A percentile compares a stretch with the other conserved stretches of the same genome.
Conservation (phyloP, 2,113 vertebrate genomes). For the Craseonycteris thonglongyai region DNA sequence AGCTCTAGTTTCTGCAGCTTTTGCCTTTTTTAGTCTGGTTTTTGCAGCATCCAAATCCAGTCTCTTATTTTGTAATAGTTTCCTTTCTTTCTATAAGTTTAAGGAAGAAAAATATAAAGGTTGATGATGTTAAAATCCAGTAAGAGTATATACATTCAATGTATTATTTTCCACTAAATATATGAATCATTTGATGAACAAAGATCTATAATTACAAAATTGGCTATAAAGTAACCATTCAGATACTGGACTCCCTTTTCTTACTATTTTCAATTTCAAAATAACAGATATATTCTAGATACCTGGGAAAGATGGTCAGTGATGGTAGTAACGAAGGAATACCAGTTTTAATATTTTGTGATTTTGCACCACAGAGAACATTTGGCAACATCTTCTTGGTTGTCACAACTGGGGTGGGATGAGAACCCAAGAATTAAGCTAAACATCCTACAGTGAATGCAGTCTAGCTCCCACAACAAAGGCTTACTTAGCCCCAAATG, state of each 20-base stretch:
- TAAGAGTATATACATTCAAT: neutral
- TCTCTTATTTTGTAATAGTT: constrained; percentile 95
- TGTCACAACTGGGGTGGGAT: neutral
- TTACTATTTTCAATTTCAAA: neutral
- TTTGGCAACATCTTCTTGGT: neutral
- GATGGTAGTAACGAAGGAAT: neutral
- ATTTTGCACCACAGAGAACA: neutral
- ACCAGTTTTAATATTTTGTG: neutral
- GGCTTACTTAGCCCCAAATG: neutral
- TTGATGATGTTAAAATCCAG: neutral
- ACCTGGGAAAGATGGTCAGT: neutral
- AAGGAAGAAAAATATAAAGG: constrained; percentile 3
- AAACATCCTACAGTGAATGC: neutral
- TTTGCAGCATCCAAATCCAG: constrained; percentile 98
- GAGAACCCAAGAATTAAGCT: neutral
- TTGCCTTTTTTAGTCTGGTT: constrained; percentile 95
- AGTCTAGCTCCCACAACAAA: neutral
- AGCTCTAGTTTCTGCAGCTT: constrained; percentile 90
- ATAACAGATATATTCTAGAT: neutral
- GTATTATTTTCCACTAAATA: neutral
- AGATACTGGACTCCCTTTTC: neutral
- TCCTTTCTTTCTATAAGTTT: constrained; percentile 92
- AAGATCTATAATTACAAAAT: neutral
- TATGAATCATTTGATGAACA: neutral
- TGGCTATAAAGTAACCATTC: neutral